These are phyloP conservation scores for Scelioninae gen. 1 DNA, from an alignment of 2,888 invertebrate species.

Conservation along the genomic window DNA sequence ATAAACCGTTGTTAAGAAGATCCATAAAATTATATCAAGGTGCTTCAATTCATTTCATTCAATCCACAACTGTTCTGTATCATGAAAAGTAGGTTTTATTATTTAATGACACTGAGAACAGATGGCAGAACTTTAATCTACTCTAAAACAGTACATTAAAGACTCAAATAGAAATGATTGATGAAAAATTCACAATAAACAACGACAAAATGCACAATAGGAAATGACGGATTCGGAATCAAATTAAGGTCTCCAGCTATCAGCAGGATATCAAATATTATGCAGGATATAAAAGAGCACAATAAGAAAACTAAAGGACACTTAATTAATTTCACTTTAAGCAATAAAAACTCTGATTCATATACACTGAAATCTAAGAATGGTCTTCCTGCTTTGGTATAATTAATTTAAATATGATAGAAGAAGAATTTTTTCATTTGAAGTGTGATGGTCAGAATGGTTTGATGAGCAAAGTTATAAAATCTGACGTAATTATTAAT, in stretches of 20 bases:
- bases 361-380: background rate
- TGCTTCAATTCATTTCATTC: conserved; percentile 42
- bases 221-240: background rate
- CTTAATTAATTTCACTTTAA: conserved; percentile 31
- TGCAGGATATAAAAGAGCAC: background rate
- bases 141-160: conserved; percentile 51
- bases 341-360: conserved; percentile 26
- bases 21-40: conserved; percentile 11
- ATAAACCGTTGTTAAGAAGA: conserved; percentile 15
- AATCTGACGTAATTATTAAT: conserved; percentile 40
- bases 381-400: background rate
- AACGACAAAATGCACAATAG: conserved; percentile 6
- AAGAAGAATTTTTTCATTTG: background rate
- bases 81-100: conserved; percentile 43
- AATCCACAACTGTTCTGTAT: conserved; percentile 46
- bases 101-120: conserved; percentile 49
- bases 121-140: conserved; percentile 52
- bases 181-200: conserved; percentile 52
- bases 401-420: conserved; percentile 10
- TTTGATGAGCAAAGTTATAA: conserved; percentile 19
- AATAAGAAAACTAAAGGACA: conserved; percentile 2
- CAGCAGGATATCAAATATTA: conserved; percentile 11
- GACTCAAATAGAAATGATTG: conserved; percentile 48
- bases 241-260: conserved; percentile 19
- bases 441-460: background rate